Base-by-base conservation (phyloP, 2,113 vertebrate species). In the Acrocephalus kingi region DNA sequence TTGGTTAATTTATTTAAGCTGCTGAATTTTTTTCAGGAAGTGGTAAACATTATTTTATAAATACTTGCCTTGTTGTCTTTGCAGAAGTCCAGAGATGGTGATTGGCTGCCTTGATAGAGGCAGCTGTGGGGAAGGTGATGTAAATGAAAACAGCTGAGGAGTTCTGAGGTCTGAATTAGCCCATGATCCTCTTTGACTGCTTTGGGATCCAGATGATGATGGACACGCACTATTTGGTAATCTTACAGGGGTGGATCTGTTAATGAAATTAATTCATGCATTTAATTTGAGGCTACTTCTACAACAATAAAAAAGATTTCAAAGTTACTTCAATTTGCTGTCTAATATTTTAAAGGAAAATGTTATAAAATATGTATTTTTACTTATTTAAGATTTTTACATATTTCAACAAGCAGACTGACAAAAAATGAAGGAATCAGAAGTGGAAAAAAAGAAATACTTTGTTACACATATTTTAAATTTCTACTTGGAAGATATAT, bases 31-130 rank as follows among this genome's bases (percentile, higher is more conserved):
- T 48, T 83, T 37, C n/a, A 59, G 48, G 37, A 41, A 45, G 21
- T 8, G 4, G 17, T 58, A 58, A 15, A 61, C 6, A 2, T 27
- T 33, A 17, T 66, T 52, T 58, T 13, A 28, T 37, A 39, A 61
- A 18, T 11, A 94, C 98, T 97, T 96, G 80, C 98, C 97, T 96
- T 76, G 79, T 12, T 97, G 98, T 51, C 97, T 97, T 90, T 97
- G 97, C 61, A 98, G 93, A 71, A 97, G 92, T 28, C 90, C 93
- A 2, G 97, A 62, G 88, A 98, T 88, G 76, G 96, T 98, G 85
- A 98, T 97, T 24, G 97, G 98, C 2, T 76, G 93, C 68, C 97
- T 96, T 43, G 91, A 56, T 0, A 31, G 74, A 11, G 73, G 67
- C 11, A 71, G 9, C 58, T 93, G 96, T 28, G 92, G 91, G 56